Percentiles rank a stretch among this genome's conserved stretches.
Conservation (phyloP, 2,797 vertebrate genomes). For the Dromococcyx pavoninus region DNA sequence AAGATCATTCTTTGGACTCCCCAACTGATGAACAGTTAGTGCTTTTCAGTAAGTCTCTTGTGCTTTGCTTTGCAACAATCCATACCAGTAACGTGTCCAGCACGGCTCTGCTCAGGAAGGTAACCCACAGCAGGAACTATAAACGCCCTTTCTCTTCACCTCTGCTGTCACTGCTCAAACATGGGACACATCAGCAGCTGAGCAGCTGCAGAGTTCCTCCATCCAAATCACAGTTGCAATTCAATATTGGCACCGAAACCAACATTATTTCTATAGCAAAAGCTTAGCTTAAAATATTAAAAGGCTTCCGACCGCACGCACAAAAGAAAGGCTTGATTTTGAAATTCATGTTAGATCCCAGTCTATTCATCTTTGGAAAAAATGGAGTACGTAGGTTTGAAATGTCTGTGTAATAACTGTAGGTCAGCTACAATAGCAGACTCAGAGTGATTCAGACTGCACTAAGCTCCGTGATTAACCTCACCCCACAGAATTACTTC, state of each 20-base stretch:
- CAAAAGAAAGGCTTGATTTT: not conserved
- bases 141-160: not conserved
- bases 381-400: not conserved
- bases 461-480: not conserved
- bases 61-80: not conserved
- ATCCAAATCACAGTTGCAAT: not conserved
- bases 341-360: not conserved
- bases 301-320: not conserved
- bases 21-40: not conserved
- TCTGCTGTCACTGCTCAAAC: not conserved
- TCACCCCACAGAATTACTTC: not conserved
- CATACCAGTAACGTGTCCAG: fast-evolving
- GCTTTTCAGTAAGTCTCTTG: not conserved
- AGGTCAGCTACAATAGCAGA: not conserved
- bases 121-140: fast-evolving
- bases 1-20: not conserved
- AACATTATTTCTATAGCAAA: not conserved
- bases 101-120: fast-evolving
- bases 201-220: not conserved
- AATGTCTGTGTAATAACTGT: not conserved
- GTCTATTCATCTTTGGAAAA: not conserved
- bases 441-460: not conserved
- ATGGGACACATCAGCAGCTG: fast-evolving
- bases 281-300: not conserved
- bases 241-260: not conserved